These are phyloP conservation scores for Caenorhabditis sp. DNA, from an alignment of 2,888 invertebrate species.

Conservation along the genomic window DNA sequence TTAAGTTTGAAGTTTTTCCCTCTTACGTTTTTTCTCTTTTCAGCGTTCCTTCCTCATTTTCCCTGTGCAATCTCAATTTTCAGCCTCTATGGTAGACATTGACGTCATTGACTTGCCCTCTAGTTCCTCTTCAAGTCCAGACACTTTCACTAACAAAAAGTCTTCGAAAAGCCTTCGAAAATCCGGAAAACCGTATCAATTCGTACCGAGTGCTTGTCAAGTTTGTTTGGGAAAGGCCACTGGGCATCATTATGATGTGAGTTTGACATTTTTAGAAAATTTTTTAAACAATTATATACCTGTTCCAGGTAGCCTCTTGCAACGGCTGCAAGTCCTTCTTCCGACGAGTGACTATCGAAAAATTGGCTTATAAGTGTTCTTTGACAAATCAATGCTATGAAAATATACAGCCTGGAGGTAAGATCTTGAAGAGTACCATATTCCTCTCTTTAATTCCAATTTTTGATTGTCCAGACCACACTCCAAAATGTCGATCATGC, in stretches of 20 bases:
- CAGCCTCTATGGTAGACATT: slow-evolving; percentile 24
- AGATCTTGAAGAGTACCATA: background rate
- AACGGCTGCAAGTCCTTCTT: slow-evolving; percentile 50
- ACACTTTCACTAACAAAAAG: background rate
- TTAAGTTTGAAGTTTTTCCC: background rate
- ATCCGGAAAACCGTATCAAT: slow-evolving; percentile 50
- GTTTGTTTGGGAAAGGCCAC: slow-evolving; percentile 58
- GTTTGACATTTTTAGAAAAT: background rate
- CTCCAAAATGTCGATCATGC: slow-evolving; percentile 47
- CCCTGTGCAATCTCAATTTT: background rate
- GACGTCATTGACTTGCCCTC: slow-evolving; percentile 36
- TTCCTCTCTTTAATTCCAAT: slow-evolving; percentile 11
- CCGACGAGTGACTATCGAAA: slow-evolving; percentile 48
- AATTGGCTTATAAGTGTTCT: slow-evolving; percentile 31
- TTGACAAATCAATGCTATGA: slow-evolving; percentile 20
- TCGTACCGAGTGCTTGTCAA: slow-evolving; percentile 38
- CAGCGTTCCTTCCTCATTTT: background rate
- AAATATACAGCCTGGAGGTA: slow-evolving; percentile 29
- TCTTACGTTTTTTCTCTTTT: background rate
- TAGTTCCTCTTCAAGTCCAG: slow-evolving; percentile 27
- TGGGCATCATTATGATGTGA: slow-evolving; percentile 59
- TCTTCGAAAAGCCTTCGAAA: slow-evolving; percentile 28
- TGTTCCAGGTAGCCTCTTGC: slow-evolving; percentile 19
- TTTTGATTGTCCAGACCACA: too few species aligned
- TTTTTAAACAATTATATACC: background rate